These are phyloP conservation scores for Parelbella ahira DNA, from an alignment of 2,888 invertebrate genomes.

Conservation along the genomic window DNA sequence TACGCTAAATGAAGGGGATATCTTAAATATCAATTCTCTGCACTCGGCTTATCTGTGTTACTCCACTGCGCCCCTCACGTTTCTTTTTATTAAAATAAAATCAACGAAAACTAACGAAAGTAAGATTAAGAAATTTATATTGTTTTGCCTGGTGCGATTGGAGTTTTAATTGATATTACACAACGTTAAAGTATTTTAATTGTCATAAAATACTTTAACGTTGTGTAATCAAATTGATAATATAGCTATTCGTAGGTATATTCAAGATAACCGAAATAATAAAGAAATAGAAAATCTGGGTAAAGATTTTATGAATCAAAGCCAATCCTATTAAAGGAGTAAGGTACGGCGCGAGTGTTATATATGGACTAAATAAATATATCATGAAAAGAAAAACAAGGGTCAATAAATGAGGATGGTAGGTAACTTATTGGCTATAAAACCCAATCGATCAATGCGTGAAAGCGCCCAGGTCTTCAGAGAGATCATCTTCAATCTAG, in stretches of 20 bases:
- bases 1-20: slow-evolving; percentile 1
- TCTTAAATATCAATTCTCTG: no score
- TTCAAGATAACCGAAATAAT: no score
- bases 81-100: no score
- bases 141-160: no score
- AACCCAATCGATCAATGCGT: slow-evolving; percentile 18
- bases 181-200: no score
- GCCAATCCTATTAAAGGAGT: slow-evolving; percentile 15
- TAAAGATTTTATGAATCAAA: slow-evolving; percentile 14
- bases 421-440: slow-evolving; percentile 19
- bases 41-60: background rate
- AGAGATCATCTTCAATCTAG: slow-evolving; percentile 1
- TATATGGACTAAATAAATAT: slow-evolving; percentile 21
- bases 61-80: background rate
- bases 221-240: no score
- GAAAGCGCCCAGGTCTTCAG: slow-evolving; percentile 4
- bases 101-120: no score
- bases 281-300: slow-evolving; percentile 5
- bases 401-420: slow-evolving; percentile 21
- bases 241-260: no score
- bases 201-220: no score
- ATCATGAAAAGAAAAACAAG: slow-evolving; percentile 24
- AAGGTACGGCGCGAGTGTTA: slow-evolving; percentile 8
- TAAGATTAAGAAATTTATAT: no score
- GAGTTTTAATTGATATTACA: no score